Conservation (phyloP, 2,113 vertebrate species). For the Poicephalus gulielmi region DNA sequence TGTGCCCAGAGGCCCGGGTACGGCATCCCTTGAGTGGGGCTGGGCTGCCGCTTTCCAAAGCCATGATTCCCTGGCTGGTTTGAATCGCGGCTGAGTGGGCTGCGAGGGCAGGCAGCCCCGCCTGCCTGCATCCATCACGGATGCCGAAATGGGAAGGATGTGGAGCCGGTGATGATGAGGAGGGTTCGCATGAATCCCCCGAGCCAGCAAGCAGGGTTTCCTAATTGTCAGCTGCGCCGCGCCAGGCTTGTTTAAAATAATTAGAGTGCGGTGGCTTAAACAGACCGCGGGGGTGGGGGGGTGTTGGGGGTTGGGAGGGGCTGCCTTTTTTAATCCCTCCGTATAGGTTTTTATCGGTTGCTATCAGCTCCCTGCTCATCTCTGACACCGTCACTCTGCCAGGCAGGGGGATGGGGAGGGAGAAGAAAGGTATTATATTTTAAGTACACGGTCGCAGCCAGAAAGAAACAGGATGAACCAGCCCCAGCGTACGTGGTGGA, state of each 20-base stretch:
- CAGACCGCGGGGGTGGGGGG: too few relatives aligned
- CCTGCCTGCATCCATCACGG: slow-evolving; percentile 54
- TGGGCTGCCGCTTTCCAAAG: slow-evolving; percentile 17
- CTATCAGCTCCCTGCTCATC: slow-evolving; percentile 74
- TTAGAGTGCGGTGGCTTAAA: slow-evolving; percentile 74
- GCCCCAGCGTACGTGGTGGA: not conserved
- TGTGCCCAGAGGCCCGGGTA: not conserved
- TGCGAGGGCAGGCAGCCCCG: slow-evolving; percentile 61
- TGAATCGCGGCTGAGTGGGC: slow-evolving; percentile 40
- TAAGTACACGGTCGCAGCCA: slow-evolving; percentile 62
- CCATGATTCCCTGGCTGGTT: slow-evolving; percentile 59
- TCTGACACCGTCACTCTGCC: slow-evolving; percentile 72
- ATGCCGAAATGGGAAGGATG: slow-evolving; percentile 65
- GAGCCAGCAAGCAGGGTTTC: slow-evolving; percentile 72
- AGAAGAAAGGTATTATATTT: slow-evolving; percentile 66
- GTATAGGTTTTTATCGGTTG: slow-evolving; percentile 73
- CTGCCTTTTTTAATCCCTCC: slow-evolving; percentile 27
- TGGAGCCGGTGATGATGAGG: slow-evolving; percentile 66
- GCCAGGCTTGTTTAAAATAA: slow-evolving; percentile 82
- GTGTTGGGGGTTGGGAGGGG: too few relatives aligned
- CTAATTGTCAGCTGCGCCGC: slow-evolving; percentile 82
- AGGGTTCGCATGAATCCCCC: slow-evolving; percentile 67
- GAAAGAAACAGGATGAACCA: slow-evolving; percentile 43
- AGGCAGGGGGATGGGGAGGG: slow-evolving; percentile 41
- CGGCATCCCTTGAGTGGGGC: not conserved